Evolutionary conservation across 2,888 invertebrate genomes (phyloP).

Genomic region (Acleris emargana): DNA sequence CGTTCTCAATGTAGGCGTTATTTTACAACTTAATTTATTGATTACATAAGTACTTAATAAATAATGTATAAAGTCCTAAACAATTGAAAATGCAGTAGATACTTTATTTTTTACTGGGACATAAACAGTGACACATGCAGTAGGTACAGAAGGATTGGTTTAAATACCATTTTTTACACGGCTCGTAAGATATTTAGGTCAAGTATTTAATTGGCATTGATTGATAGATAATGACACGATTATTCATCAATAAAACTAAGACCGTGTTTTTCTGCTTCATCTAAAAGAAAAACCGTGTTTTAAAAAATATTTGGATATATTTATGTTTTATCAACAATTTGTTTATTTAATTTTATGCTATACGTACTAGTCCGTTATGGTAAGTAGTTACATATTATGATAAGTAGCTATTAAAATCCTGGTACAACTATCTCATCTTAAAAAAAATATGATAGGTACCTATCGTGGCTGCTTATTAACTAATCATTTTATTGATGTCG

Average conservation of each 20-base stretch:
- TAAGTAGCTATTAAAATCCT: no score
- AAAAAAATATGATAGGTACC: no score
- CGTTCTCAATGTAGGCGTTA: constrained; percentile 10
- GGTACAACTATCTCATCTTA: no score
- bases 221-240: constrained; percentile 39
- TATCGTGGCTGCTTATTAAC: no score
- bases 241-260: constrained; percentile 17
- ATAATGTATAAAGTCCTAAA: neutral
- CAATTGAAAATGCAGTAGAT: neutral
- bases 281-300: neutral
- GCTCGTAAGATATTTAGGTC: constrained; percentile 40
- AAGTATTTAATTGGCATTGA: constrained; percentile 42
- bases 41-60: neutral
- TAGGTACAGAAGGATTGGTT: neutral
- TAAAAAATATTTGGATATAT: neutral
- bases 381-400: no score
- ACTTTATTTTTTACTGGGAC: neutral
- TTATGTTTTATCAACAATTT: neutral
- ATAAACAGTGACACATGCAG: neutral
- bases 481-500: neutral
- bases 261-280: neutral
- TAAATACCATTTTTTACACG: constrained; percentile 31
- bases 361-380: no score
- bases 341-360: no score
- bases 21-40: neutral